Percentiles rank a stretch among this genome's conserved stretches.
Conservation (phyloP, 2,113 vertebrate genomes). For the Siniperca knerii region DNA sequence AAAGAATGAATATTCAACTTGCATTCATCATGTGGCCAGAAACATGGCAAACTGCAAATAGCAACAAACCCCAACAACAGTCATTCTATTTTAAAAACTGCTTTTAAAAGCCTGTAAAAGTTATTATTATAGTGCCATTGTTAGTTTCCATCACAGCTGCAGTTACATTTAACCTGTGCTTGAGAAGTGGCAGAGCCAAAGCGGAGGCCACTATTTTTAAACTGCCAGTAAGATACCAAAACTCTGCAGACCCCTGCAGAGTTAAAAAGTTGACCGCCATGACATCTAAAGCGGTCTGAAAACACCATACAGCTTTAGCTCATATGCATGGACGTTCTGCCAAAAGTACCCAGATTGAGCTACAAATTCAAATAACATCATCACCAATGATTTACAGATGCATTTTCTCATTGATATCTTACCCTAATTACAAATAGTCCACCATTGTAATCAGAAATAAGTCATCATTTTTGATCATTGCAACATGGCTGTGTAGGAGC, state of each 20-base stretch:
- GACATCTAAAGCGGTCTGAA: conserved; percentile 15
- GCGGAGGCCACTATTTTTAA: conserved; percentile 72
- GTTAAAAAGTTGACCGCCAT: neutral
- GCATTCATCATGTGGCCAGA: neutral
- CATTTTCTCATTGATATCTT: neutral
- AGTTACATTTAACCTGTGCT: conserved; percentile 14
- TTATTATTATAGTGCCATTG: conserved; percentile 35
- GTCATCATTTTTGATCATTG: neutral
- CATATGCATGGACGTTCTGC: neutral
- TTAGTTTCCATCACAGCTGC: conserved; percentile 59
- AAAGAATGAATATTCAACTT: neutral
- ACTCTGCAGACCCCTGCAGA: conserved; percentile 37
- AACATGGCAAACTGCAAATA: neutral
- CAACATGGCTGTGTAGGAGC: neutral
- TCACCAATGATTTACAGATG: neutral
- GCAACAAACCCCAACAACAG: conserved; percentile 57
- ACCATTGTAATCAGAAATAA: too few relatives aligned
- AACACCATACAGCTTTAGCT: neutral
- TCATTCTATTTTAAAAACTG: conserved; percentile 44
- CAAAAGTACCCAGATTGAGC: neutral
- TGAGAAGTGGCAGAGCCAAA: conserved; percentile 7
- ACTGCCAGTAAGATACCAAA: conserved; percentile 71
- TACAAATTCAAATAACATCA: neutral
- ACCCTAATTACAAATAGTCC: neutral
- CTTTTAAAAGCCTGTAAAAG: conserved; percentile 40